Evolutionary conservation across 2,113 vertebrate genomes (phyloP), one percentile per base, ranked within the genome.

Genomic region (Malaclemys terrapin): DNA sequence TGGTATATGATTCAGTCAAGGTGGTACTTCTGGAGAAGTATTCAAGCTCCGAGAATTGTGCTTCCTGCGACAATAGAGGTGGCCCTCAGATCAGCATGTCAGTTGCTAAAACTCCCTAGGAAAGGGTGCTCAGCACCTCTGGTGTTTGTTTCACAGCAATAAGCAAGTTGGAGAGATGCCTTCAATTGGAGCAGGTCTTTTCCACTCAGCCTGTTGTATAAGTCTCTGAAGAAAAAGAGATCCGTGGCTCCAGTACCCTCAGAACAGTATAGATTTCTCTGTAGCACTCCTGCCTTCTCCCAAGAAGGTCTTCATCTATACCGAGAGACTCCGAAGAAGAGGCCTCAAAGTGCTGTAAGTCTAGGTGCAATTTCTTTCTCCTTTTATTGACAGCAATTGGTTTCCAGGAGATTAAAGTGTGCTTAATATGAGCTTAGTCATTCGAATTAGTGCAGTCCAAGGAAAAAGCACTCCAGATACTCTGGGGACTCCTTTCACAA

Each of bases 41-140:
- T 25, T 76, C 22, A 45, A 76, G 38, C 20, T 76, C 72, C 35
- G n/a, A n/a, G 62, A 69, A 69, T n/a, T n/a, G 62, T 69, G 35
- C 62, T 76, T 76, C 11, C 13, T 76, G 38, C 22, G 3, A 76
- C 10, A 76, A 76, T 42, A 76, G 42, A 12, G 12, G 10, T n/a
- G 35, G 22, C 42, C 72, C 12, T 45, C 38, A 25, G 11, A 76
- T 76, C 11, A 25, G 53, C 2, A 14, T 3, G 20, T 81, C 49
- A 16, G 38, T 91, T 62, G 22, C 76, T 87, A 22, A 69, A 65
- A 59, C 45, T 81, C 38, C 54, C 69, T 88, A 59, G 62, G 50
- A 75, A 54, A 54, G 35, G 62, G 17, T n/a, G 4, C 62, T 69
- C 19, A n/a, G 8, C 11, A 27, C 0, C 0, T 65, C 10, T 45